Conservation (phyloP, 2,797 vertebrate species). For the Manis crassicaudata region DNA sequence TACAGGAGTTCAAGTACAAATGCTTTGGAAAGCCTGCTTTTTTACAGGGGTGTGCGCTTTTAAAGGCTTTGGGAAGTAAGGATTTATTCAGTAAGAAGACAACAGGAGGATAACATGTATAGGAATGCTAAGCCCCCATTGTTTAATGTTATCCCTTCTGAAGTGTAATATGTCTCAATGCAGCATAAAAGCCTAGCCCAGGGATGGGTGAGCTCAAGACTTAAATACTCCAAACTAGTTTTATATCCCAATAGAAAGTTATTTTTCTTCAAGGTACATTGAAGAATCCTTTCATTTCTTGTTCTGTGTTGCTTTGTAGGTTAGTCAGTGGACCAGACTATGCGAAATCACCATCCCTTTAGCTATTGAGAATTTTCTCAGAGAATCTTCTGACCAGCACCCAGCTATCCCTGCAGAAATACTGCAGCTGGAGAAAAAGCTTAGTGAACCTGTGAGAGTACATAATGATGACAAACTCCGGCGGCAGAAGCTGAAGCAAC, state of each 20-base stretch:
- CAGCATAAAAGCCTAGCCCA: neutral
- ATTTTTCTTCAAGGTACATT: neutral
- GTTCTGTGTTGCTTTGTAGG: slow-evolving; percentile 85
- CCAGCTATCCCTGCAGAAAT: slow-evolving; percentile 88
- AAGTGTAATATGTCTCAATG: neutral
- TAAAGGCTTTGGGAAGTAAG: slow-evolving; percentile 1
- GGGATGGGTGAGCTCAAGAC: neutral
- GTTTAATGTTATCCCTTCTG: neutral
- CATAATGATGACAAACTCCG: slow-evolving; percentile 99
- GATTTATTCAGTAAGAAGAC: neutral
- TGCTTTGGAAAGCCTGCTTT: neutral
- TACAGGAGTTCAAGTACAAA: neutral
- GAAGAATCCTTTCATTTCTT: neutral
- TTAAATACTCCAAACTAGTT: neutral
- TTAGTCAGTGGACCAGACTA: slow-evolving; percentile 97
- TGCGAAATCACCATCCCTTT: slow-evolving; percentile 96
- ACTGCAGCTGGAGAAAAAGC: slow-evolving; percentile 91
- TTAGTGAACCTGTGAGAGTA: slow-evolving; percentile 95
- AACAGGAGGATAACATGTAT: neutral
- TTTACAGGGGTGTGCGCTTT: neutral
- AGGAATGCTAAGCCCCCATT: neutral
- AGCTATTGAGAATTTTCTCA: slow-evolving; percentile 92
- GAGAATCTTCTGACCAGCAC: slow-evolving; percentile 76
- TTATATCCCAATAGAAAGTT: neutral
- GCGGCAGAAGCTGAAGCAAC: slow-evolving; percentile 93